Conservation (phyloP, 2,888 invertebrate species). For the Agrilus cyanescens region DNA sequence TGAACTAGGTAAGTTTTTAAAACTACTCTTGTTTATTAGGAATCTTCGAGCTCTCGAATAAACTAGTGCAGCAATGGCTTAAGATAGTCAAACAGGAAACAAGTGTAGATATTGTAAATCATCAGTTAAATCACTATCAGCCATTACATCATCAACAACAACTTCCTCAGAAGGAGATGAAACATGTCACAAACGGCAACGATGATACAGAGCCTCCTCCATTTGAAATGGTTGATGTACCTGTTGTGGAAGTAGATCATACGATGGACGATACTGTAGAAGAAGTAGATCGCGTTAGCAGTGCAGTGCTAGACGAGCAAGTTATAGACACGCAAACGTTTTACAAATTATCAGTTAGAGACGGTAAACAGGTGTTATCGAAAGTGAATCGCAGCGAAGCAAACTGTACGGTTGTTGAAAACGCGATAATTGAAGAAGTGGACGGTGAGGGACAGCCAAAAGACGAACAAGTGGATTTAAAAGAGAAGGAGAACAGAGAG, state of each 20-base stretch:
- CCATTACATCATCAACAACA: not conserved
- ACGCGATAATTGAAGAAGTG: conserved; percentile 20
- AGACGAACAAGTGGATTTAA: conserved; percentile 13
- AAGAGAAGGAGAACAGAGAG: conserved; percentile 14
- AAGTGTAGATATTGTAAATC: conserved; percentile 13
- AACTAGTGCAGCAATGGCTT: conserved; percentile 82
- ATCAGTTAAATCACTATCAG: conserved; percentile 6
- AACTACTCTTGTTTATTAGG: conserved; percentile 41
- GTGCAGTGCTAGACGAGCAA: conserved; percentile 7
- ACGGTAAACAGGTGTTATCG: conserved; percentile 58
- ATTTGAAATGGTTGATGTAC: conserved; percentile 9
- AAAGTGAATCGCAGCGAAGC: conserved; percentile 33
- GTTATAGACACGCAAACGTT: conserved; percentile 21
- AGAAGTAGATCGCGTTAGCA: not conserved
- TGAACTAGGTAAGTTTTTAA: no score
- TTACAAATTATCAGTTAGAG: conserved; percentile 58
- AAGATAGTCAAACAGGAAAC: conserved; percentile 71
- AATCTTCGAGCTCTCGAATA: conserved; percentile 64
- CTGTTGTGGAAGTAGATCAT: conserved; percentile 12
- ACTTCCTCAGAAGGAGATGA: not conserved
- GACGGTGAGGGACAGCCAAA: conserved; percentile 7
- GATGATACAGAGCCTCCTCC: conserved; percentile 15
- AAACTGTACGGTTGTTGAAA: conserved; percentile 25
- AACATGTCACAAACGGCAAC: conserved; percentile 12
- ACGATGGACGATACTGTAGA: conserved; percentile 2